These are phyloP conservation scores for Drosophila repleta DNA, from an alignment of 1,140 invertebrate species.

Conservation along the genomic window DNA sequence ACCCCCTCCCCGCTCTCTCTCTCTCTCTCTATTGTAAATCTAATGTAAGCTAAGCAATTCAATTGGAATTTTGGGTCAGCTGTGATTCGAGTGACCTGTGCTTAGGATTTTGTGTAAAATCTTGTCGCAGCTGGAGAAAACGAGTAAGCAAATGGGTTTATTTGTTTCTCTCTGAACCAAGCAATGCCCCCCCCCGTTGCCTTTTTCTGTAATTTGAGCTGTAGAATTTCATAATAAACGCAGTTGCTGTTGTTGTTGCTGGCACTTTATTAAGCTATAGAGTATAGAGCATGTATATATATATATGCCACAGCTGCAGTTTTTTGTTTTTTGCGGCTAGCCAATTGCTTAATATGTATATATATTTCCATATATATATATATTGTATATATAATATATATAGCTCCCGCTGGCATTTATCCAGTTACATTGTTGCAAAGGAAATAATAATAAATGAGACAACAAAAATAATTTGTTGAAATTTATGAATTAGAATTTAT, in stretches of 20 bases:
- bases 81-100: conserved; percentile 32
- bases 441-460: conserved; percentile 57
- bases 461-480: conserved; percentile 45
- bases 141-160: conserved; percentile 3
- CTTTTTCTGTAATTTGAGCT: conserved; percentile 29
- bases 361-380: neutral
- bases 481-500: conserved; percentile 69
- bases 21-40: conserved; percentile 22
- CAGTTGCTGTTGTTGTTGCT: conserved; percentile 12
- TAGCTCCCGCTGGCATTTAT: conserved; percentile 40
- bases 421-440: conserved; percentile 64
- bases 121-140: conserved; percentile 1
- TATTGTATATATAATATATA: conserved; percentile 2
- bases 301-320: conserved; percentile 34
- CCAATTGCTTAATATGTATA: conserved; percentile 33
- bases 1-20: neutral
- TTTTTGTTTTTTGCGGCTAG: conserved; percentile 25
- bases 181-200: no score
- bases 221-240: conserved; percentile 38
- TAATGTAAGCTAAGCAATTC: conserved; percentile 33
- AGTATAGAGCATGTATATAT: neutral
- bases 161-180: no score
- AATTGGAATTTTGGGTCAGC: conserved; percentile 42
- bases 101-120: conserved; percentile 10
- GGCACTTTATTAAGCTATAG: conserved; percentile 37